Conservation (phyloP, 2,797 vertebrate species). For the Scyliorhinus canicula region DNA sequence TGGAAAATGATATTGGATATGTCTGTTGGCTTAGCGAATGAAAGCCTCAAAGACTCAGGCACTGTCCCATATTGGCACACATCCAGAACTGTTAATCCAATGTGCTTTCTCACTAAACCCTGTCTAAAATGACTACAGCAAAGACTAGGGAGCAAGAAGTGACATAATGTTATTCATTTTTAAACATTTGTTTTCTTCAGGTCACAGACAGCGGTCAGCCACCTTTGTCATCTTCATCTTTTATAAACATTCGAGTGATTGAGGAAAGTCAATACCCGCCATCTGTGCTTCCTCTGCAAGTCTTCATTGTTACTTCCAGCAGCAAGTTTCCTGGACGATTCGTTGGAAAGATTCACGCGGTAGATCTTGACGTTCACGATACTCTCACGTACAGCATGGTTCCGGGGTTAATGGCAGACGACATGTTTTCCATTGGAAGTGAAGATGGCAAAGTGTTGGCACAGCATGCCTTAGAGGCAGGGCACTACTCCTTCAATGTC, state of each 20-base stretch:
- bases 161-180: background rate
- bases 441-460: constrained; percentile 79
- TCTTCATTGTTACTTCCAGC: constrained; percentile 76
- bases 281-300: constrained; percentile 76
- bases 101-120: background rate
- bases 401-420: constrained; percentile 50
- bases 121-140: background rate
- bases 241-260: constrained; percentile 73
- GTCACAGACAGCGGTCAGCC: constrained; percentile 83
- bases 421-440: constrained; percentile 69
- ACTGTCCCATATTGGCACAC: background rate
- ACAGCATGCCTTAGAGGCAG: constrained; percentile 62
- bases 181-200: constrained; percentile 51
- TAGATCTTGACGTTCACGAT: constrained; percentile 84
- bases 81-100: background rate
- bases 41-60: background rate
- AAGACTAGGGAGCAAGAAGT: background rate
- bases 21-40: background rate
- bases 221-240: constrained; percentile 81
- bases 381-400: constrained; percentile 68
- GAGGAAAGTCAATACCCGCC: constrained; percentile 83
- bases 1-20: background rate
- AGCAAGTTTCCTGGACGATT: constrained; percentile 69
- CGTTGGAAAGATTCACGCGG: constrained; percentile 83
- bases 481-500: constrained; percentile 76